Evolutionary conservation across 2,113 vertebrate genomes (phyloP).

Genomic region (Xyliphius kryptos): DNA sequence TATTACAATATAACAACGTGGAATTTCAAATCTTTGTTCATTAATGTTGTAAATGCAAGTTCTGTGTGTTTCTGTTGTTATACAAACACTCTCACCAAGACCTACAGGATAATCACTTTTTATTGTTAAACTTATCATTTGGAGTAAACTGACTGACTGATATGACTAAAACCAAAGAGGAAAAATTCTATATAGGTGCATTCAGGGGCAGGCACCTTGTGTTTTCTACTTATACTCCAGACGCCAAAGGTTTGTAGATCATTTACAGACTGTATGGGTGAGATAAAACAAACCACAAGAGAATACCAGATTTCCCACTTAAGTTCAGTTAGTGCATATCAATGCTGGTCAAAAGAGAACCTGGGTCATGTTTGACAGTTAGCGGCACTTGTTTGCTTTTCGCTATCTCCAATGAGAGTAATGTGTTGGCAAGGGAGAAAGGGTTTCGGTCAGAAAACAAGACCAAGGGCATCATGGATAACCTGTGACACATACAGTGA

Average conservation of each 20-base stretch:
- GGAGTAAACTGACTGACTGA: slow-evolving; percentile 29
- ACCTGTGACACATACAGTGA: slow-evolving; percentile 64
- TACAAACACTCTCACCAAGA: slow-evolving; percentile 30
- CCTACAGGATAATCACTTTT: slow-evolving; percentile 27
- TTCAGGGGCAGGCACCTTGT: slow-evolving; percentile 59
- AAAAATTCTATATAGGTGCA: slow-evolving; percentile 23
- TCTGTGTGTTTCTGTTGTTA: slow-evolving; percentile 13
- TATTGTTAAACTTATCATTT: slow-evolving; percentile 37
- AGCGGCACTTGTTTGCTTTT: slow-evolving; percentile 62
- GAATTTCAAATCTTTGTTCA: no score
- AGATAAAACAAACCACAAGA: slow-evolving; percentile 67
- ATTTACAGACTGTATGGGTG: slow-evolving; percentile 70
- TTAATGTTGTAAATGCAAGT: no score
- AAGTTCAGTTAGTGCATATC: slow-evolving; percentile 63
- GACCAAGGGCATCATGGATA: slow-evolving; percentile 65
- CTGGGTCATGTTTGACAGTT: slow-evolving; percentile 62
- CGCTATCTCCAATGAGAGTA: slow-evolving; percentile 69
- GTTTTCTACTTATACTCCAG: slow-evolving; percentile 51
- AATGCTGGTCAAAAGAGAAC: slow-evolving; percentile 61
- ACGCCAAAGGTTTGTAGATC: slow-evolving; percentile 63
- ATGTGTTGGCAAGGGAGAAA: slow-evolving; percentile 73
- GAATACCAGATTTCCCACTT: slow-evolving; percentile 68
- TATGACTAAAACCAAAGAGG: slow-evolving; percentile 24
- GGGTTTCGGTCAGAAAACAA: slow-evolving; percentile 57
- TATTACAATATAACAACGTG: no score